Conservation (phyloP, 2,797 vertebrate genomes). For the Myripristis murdjan region DNA sequence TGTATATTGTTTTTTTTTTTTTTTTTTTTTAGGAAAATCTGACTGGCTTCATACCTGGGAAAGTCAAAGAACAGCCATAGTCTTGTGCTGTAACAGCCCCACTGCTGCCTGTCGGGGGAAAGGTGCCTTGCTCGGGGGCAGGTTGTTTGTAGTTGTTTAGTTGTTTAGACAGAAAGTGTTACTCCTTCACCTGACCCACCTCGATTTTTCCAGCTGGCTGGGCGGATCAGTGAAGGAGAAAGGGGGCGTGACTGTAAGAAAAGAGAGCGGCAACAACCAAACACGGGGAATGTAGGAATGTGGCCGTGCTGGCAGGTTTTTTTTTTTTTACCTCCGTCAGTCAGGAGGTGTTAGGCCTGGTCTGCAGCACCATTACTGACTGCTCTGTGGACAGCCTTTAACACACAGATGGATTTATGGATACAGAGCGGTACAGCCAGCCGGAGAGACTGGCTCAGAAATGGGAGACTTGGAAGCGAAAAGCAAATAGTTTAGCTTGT, state of each 20-base stretch:
- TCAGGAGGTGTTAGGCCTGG: slow-evolving; percentile 47
- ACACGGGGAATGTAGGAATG: slow-evolving; percentile 9
- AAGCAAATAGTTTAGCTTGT: background rate
- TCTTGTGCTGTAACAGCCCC: background rate
- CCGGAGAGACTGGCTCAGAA: background rate
- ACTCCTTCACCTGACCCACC: background rate
- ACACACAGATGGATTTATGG: slow-evolving; percentile 26
- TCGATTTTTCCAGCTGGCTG: background rate
- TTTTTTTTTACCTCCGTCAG: slow-evolving; percentile 58
- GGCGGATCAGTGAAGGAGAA: background rate
- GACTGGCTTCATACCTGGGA: too few relatives aligned
- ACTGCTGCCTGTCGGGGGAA: background rate
- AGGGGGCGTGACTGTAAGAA: background rate
- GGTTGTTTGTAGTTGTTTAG: background rate
- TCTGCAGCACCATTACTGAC: slow-evolving; percentile 60
- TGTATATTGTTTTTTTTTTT: too few relatives aligned
- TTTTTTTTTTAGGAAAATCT: too few relatives aligned
- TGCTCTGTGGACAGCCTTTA: slow-evolving; percentile 32
- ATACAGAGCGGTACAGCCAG: slow-evolving; percentile 3
- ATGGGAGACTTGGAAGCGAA: slow-evolving; percentile 5
- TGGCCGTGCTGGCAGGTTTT: slow-evolving; percentile 37
- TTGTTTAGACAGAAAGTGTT: background rate
- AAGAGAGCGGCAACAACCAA: slow-evolving; percentile 8
- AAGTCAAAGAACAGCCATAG: slow-evolving; percentile 3
- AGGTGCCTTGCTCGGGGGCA: background rate